Base-by-base conservation (phyloP, 2,113 vertebrate species). In the Percina caprodes region DNA sequence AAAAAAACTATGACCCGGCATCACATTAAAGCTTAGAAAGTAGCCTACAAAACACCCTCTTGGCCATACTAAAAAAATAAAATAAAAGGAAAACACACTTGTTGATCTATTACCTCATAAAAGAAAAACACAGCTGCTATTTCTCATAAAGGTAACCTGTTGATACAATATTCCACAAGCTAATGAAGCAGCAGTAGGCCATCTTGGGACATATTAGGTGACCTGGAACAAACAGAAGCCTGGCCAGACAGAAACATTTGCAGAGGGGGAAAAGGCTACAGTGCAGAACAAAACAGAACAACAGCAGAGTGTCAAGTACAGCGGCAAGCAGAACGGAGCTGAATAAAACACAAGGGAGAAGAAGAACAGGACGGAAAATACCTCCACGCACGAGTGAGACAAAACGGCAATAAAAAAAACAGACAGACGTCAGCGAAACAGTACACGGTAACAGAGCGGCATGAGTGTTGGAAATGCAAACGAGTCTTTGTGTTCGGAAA, bases 401-500 rank as follows among this genome's bases (percentile, higher is more conserved):
- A 60, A 77, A 61, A 26, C 30, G 0, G 46, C 14, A 48, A 75
- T 5, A 46, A 18, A 55, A 35, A 23, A 0, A 4, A 13, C 49
- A 77, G 56, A 58, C 33, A 18, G 62, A 61, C 3, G 9, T n/a
- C 66, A 75, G 35, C 21, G 3, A 42, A 72, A 35, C n/a, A 0
- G 48, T 1, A 6, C 5, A 30, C 30, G 4, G 30, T 30, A 13
- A 19, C 51, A 21, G 63, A 75, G 51, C 1, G 1, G 18, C 12
- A 23, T 15, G 69, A 74, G 49, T 3, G 52, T 8, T 30, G 61
- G 39, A 79, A 23, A 61, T 52, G 23, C 33, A 56, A 61, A 58
- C 5, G 39, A 42, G 18, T 77, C 77, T 86, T 61, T 85, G 72
- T 74, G 80, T 48, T 58, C 11, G 9, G 24, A 88, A 86, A 81